phyloP scores from a whole-genome alignment of 2,888 invertebrate genomes.

The Dicyrtoma fusca region DNA sequence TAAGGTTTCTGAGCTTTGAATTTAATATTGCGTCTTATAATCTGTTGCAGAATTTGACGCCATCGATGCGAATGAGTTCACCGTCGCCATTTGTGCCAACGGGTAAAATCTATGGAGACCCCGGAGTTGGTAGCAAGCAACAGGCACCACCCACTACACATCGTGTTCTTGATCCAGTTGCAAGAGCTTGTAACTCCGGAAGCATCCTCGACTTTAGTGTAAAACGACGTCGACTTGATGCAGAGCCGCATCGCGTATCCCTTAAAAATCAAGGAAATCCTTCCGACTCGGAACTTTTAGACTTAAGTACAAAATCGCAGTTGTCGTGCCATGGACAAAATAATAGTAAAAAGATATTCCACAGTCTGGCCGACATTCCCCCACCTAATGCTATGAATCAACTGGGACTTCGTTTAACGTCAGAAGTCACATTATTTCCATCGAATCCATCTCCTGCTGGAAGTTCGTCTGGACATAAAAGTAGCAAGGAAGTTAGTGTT shows the following conservation, averaged over 20 bases:
- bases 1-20: no score
- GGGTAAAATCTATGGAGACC: constrained; percentile 43
- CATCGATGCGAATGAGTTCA: constrained; percentile 25
- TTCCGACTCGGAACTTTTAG: constrained; percentile 41
- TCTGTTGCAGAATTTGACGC: constrained; percentile 6
- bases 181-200: background rate
- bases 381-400: constrained; percentile 54
- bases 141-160: background rate
- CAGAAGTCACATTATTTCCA: constrained; percentile 55
- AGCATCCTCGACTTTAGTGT: constrained; percentile 44
- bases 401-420: constrained; percentile 53
- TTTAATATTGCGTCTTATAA: background rate
- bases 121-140: constrained; percentile 24
- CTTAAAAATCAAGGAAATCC: background rate
- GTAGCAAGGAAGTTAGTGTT: background rate
- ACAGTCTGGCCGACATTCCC: constrained; percentile 47
- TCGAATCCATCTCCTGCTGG: constrained; percentile 35
- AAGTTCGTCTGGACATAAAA: constrained; percentile 22
- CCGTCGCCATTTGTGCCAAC: constrained; percentile 46
- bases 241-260: constrained; percentile 6
- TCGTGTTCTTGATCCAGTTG: background rate
- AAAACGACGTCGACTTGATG: constrained; percentile 30
- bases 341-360: constrained; percentile 41
- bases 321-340: constrained; percentile 1
- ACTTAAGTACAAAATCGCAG: constrained; percentile 46